Base-by-base conservation (phyloP, 2,888 invertebrate genomes). In the Elegia similella region DNA sequence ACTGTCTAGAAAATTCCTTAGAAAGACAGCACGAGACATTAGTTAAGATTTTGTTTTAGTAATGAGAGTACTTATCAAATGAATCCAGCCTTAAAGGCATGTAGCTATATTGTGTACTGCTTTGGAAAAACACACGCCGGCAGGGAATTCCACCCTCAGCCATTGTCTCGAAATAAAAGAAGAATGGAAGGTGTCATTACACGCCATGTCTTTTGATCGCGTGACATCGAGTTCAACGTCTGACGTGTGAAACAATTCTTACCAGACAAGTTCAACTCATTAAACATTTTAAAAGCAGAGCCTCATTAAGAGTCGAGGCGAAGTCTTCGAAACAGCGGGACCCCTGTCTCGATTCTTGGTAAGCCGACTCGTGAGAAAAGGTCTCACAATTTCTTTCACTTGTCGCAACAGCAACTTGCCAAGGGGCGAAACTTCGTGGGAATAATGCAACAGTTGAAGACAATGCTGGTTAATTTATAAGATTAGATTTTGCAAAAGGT, bases 351-450 rank as follows among this genome's bases (percentile, higher is more conserved):
- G 69, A 73, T 82, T 79, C 77, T 80, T 68, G 67, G 72, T 70
- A 70, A 72, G 68, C 10, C 32, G 12, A 15, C 65, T 70, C 80
- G 82, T 86, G 86, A 81, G 86, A 86, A 87, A 75, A 67, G 64
- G 67, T 80, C 77, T 70, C 77, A 78, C 76, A 69, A 70, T 77
- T 84, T 81, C 79, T 83, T 84, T 80, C 69, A 71, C 62, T 76
- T 71, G 76, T 68, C 68, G 70, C 74, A 72, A 76, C 70, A 73
- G 64, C 69, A 72, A 69, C 81, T 80, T 78, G 68, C 68, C 67
- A 66, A 68, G 60, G 60, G 60, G 68, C 66, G 73, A 80, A 80
- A 75, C 73, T 62, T 64, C 73, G 78, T 82, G 80, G 75, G 82
- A 84, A 80, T 66, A 62, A 68, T 67, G 70, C 66, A 68, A 71